Evolutionary conservation across 1,140 invertebrate species (phyloP).

Genomic region (Drosophila pseudoananassae): DNA sequence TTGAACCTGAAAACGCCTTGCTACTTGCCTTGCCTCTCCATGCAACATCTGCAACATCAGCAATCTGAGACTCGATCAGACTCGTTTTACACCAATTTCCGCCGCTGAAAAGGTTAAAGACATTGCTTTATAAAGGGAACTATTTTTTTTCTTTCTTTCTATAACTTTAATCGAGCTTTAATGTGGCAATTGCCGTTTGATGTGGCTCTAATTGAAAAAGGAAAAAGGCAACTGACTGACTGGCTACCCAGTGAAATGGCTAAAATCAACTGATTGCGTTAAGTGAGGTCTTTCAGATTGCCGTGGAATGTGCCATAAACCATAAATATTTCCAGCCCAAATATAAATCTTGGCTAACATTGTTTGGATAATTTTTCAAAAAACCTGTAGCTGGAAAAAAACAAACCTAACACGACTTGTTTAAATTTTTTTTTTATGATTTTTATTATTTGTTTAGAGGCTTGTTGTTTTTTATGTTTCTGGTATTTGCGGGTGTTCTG

Average conservation of each 20-base stretch:
- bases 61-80: constrained; percentile 52
- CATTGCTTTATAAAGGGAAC: constrained; percentile 55
- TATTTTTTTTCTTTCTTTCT: constrained; percentile 52
- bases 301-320: constrained; percentile 16
- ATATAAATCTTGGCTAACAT: constrained; percentile 29
- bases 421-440: constrained; percentile 31
- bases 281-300: constrained; percentile 28
- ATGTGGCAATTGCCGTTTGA: constrained; percentile 71
- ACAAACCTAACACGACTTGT: constrained; percentile 49
- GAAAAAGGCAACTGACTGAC: constrained; percentile 39
- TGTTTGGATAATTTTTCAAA: constrained; percentile 20
- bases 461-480: constrained; percentile 28
- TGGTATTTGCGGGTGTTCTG: constrained; percentile 56
- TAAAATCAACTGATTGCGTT: constrained; percentile 29
- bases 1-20: constrained; percentile 75
- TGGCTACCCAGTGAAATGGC: constrained; percentile 28
- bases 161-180: constrained; percentile 70
- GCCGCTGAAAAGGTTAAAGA: constrained; percentile 73
- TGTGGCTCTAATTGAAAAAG: constrained; percentile 72
- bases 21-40: constrained; percentile 57
- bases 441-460: constrained; percentile 42
- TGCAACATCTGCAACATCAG: constrained; percentile 42
- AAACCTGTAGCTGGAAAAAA: constrained; percentile 38
- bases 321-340: constrained; percentile 23
- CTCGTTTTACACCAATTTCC: constrained; percentile 79